Evolutionary conservation across 1,140 invertebrate genomes (phyloP).

Genomic region (Pectinophora gossypiella): DNA sequence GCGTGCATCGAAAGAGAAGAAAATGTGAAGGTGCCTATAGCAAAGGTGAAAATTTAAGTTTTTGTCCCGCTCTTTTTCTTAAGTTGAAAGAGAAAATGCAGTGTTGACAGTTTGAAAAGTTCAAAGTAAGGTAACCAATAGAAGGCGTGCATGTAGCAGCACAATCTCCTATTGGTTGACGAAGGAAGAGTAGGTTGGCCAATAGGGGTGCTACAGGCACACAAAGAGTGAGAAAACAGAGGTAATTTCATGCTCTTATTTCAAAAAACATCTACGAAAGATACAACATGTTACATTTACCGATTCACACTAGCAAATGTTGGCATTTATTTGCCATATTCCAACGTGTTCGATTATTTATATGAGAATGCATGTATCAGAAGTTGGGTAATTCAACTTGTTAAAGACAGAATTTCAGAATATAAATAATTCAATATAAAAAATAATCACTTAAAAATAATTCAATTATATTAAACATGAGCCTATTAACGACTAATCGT

Average conservation of each 20-base stretch:
- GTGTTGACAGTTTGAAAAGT: not conserved
- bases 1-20: not conserved
- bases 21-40: not conserved
- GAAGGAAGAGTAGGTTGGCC: not conserved
- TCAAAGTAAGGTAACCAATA: not conserved
- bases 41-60: not conserved
- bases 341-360: not conserved
- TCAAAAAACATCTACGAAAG: conserved; percentile 44
- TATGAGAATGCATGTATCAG: not conserved
- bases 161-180: not conserved
- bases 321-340: not conserved
- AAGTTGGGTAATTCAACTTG: not conserved
- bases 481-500: too few relatives aligned
- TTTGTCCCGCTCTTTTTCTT: not conserved
- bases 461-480: too few relatives aligned
- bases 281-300: conserved; percentile 40
- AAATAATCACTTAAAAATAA: too few relatives aligned
- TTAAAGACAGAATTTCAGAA: too few relatives aligned
- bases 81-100: not conserved
- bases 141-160: not conserved
- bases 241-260: conserved; percentile 63
- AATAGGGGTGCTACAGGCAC: conserved; percentile 11
- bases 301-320: conserved; percentile 66
- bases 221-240: conserved; percentile 14
- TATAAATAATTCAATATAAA: too few relatives aligned